A percentile compares a stretch with the other conserved stretches of the same genome.
Conservation (phyloP, 2,113 vertebrate genomes). For the Irena cyanogastra region DNA sequence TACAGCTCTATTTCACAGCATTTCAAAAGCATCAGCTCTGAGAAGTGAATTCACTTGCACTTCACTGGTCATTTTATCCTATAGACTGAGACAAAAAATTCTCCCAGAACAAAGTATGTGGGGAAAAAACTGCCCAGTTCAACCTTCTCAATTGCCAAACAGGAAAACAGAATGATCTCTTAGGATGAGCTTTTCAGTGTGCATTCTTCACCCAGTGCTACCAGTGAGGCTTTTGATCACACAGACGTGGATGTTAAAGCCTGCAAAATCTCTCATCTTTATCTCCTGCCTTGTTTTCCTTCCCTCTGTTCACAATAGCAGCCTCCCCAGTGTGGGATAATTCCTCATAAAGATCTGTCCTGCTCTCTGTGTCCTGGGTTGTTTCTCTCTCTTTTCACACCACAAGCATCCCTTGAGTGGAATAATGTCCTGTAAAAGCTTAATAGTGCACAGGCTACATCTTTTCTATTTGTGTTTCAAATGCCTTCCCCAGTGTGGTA, state of each 20-base stretch:
- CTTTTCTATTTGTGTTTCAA: slow-evolving; percentile 22
- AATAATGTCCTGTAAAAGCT: slow-evolving; percentile 41
- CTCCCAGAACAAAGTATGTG: neutral
- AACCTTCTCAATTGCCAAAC: neutral
- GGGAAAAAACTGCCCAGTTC: neutral
- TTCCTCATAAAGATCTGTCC: slow-evolving; percentile 23
- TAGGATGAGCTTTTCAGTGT: neutral
- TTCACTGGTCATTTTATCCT: neutral
- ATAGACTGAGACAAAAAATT: neutral
- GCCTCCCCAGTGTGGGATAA: slow-evolving; percentile 2
- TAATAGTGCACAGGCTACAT: slow-evolving; percentile 9
- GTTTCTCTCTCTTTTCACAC: slow-evolving; percentile 32
- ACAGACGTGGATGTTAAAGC: neutral
- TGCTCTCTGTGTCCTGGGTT: neutral
- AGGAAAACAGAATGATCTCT: neutral
- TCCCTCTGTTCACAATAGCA: neutral
- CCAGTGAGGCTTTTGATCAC: neutral
- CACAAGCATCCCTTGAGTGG: neutral
- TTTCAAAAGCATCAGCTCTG: neutral
- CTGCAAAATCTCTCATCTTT: neutral
- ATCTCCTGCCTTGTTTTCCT: slow-evolving; percentile 42
- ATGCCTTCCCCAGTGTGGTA: neutral
- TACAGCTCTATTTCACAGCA: neutral
- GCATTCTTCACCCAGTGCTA: neutral
- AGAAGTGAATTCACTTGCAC: neutral